phyloP scores from a whole-genome alignment of 2,113 vertebrate species.

The Arvicanthis niloticus region DNA sequence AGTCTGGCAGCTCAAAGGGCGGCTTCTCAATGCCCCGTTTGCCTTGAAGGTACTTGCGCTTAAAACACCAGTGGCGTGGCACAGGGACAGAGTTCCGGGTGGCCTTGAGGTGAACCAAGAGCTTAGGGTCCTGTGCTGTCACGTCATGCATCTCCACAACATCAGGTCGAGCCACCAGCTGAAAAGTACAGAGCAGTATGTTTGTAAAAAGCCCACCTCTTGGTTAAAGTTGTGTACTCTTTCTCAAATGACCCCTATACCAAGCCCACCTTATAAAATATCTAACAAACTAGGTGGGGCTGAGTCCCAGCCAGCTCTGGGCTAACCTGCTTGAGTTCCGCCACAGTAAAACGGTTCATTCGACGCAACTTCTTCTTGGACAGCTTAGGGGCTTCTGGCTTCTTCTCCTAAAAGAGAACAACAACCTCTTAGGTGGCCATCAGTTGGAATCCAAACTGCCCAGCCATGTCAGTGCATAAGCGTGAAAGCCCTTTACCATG shows the following conservation, averaged over 20 bases:
- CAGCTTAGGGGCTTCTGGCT: conserved; percentile 92
- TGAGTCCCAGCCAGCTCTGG: not conserved
- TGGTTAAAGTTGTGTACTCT: not conserved
- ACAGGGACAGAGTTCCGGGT: conserved; percentile 96
- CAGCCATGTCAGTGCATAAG: not conserved
- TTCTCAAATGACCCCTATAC: not conserved
- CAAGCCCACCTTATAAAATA: not conserved
- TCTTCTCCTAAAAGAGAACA: conserved; percentile 87
- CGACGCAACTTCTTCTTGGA: conserved; percentile 97
- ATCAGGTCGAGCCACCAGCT: conserved; percentile 95
- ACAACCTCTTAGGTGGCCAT: not conserved
- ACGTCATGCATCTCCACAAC: conserved; percentile 98
- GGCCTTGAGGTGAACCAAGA: conserved; percentile 95
- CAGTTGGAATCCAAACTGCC: too few species aligned
- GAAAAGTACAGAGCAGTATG: not conserved
- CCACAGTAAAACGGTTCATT: conserved; percentile 96
- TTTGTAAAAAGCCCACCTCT: not conserved
- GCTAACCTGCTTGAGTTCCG: conserved; percentile 97
- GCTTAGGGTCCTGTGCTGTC: conserved; percentile 95
- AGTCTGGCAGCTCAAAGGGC: conserved; percentile 95
- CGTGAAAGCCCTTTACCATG: not conserved
- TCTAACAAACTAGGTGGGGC: not conserved
- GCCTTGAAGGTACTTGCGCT: conserved; percentile 93
- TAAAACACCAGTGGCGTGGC: conserved; percentile 91
- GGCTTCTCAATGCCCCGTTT: conserved; percentile 97